Conservation (phyloP, 2,113 vertebrate genomes). For the Cranoglanis bouderius region DNA sequence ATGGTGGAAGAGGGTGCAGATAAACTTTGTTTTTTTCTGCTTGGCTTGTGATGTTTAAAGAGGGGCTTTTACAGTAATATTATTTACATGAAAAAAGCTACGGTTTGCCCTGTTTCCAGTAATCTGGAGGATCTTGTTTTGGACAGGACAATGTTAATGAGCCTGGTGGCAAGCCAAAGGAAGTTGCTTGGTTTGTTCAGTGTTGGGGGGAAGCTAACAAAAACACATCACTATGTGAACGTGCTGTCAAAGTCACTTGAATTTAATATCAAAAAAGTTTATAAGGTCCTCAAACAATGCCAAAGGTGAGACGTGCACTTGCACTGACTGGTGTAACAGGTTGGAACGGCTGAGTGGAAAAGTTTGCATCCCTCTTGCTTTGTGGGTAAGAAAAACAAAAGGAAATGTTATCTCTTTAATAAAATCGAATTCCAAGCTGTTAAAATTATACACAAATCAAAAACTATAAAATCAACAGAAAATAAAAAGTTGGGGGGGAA, state of each 20-base stretch:
- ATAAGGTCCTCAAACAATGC: not conserved
- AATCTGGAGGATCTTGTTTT: conserved; percentile 51
- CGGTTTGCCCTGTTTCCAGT: conserved; percentile 68
- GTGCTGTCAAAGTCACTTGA: not conserved
- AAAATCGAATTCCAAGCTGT: not conserved
- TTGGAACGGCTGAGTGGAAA: not conserved
- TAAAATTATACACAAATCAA: not conserved
- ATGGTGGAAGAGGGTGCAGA: conserved; percentile 63
- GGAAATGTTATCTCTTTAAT: not conserved
- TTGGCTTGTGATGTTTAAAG: conserved; percentile 52
- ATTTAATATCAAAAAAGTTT: not conserved
- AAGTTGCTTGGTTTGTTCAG: not conserved
- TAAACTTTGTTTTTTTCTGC: conserved; percentile 70
- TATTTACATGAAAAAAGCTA: conserved; percentile 28
- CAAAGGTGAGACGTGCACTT: not conserved
- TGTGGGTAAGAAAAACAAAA: too few species aligned
- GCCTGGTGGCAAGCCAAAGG: not conserved
- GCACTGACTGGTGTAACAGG: not conserved
- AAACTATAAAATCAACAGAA: not conserved
- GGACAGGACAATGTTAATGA: conserved; percentile 28
- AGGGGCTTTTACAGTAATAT: conserved; percentile 67
- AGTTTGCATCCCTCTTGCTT: not conserved
- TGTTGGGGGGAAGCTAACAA: not conserved
- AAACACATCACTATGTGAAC: not conserved
- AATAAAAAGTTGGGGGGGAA: not conserved